These are phyloP conservation scores for Nomada ruficornis DNA, from an alignment of 2,888 invertebrate species.

Conservation along the genomic window DNA sequence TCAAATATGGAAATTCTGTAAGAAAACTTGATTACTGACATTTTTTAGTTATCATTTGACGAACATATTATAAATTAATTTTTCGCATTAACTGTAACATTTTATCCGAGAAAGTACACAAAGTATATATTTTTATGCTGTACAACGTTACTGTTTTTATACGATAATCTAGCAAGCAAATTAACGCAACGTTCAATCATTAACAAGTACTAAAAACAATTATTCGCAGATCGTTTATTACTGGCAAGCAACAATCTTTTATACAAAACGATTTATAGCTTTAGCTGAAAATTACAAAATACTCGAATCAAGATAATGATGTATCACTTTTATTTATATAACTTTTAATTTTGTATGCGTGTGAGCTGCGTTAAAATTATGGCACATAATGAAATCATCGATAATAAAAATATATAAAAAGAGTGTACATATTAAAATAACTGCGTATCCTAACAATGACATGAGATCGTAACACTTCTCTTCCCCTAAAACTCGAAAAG, in stretches of 20 bases:
- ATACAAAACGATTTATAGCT: constrained; percentile 27
- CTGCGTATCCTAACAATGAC: constrained; percentile 24
- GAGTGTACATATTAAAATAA: constrained; percentile 11
- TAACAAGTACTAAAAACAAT: background rate
- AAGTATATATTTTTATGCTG: too few relatives aligned
- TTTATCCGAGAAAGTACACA: background rate
- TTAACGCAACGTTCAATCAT: constrained; percentile 1
- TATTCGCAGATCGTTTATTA: constrained; percentile 25
- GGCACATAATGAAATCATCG: constrained; percentile 22
- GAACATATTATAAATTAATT: background rate
- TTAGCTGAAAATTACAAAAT: constrained; percentile 20
- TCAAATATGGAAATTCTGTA: constrained; percentile 10
- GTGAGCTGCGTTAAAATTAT: background rate
- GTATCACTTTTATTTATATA: constrained; percentile 19
- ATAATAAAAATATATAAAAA: constrained; percentile 46
- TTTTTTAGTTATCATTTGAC: background rate
- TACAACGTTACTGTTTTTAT: background rate
- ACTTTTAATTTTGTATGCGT: background rate
- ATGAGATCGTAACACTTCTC: constrained; percentile 39
- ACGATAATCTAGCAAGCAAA: background rate
- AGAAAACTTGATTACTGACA: constrained; percentile 2
- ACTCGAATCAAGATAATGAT: constrained; percentile 7
- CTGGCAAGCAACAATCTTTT: constrained; percentile 24
- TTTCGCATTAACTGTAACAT: constrained; percentile 2
- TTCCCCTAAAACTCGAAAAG: constrained; percentile 78